A percentile compares a stretch with the other conserved stretches of the same genome.
Conservation (phyloP, 2,113 vertebrate species). For the Crotalus horridus region DNA sequence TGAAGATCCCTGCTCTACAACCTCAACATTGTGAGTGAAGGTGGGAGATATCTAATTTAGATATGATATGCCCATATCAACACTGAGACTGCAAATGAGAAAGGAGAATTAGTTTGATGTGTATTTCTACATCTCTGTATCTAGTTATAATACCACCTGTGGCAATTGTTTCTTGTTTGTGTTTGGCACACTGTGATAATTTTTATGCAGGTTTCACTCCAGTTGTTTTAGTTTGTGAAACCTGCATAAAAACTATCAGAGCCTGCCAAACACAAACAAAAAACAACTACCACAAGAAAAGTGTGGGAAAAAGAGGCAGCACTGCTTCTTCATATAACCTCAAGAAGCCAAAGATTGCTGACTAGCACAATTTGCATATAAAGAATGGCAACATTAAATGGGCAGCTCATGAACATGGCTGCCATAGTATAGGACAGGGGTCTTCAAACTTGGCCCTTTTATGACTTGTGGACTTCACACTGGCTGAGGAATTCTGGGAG, state of each 20-base stretch:
- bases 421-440: not conserved
- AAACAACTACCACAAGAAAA: not conserved
- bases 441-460: too few species aligned
- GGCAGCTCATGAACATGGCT: not conserved
- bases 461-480: too few species aligned
- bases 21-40: not conserved
- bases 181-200: not conserved
- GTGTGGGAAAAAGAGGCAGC: not conserved
- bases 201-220: not conserved
- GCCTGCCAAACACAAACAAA: not conserved
- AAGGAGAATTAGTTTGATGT: not conserved
- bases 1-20: not conserved
- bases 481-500: too few species aligned
- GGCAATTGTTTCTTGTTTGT: not conserved
- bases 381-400: not conserved
- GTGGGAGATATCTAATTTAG: not conserved
- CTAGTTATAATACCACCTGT: not conserved
- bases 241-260: not conserved
- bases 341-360: not conserved
- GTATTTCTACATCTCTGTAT: not conserved
- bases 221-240: not conserved
- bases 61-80: not conserved
- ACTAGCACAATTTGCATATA: not conserved
- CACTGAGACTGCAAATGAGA: not conserved
- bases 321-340: not conserved